These are phyloP conservation scores for Halichoeres trimaculatus DNA, from an alignment of 2,113 vertebrate genomes.

Conservation along the genomic window DNA sequence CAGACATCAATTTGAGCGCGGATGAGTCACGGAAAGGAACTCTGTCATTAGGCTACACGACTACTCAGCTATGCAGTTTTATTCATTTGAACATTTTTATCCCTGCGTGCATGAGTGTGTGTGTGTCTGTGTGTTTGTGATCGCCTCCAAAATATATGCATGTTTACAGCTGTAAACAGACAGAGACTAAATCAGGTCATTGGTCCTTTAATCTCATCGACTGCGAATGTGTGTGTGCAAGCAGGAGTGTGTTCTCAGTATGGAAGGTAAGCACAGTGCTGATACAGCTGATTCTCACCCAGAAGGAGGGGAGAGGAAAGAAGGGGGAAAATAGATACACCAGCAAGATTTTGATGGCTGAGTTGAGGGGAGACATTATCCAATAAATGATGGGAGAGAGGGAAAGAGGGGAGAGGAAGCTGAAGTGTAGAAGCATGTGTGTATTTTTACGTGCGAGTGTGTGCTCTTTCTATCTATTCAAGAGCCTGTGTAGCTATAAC, in stretches of 20 bases:
- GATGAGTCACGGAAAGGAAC: conserved; percentile 52
- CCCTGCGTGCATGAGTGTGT: not conserved
- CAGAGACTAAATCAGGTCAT: conserved; percentile 66
- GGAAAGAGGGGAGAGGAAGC: conserved; percentile 33
- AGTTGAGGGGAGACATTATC: conserved; percentile 74
- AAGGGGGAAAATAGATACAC: conserved; percentile 68
- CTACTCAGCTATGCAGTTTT: not conserved
- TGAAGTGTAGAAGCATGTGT: conserved; percentile 34
- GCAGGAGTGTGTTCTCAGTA: conserved; percentile 20
- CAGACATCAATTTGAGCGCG: conserved; percentile 16
- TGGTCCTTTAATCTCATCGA: conserved; percentile 58
- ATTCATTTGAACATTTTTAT: conserved; percentile 8
- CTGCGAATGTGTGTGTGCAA: conserved; percentile 16
- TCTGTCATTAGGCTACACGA: conserved; percentile 36
- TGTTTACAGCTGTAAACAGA: conserved; percentile 57
- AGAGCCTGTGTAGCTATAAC: conserved; percentile 52
- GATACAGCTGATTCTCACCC: conserved; percentile 69
- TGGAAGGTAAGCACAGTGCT: conserved; percentile 70
- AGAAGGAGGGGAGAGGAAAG: conserved; percentile 47
- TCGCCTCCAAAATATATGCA: conserved; percentile 27
- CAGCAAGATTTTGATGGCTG: conserved; percentile 79
- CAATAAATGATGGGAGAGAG: conserved; percentile 75
- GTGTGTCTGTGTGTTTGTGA: conserved; percentile 31
- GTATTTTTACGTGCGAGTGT: conserved; percentile 25
- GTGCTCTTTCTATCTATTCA: conserved; percentile 5